phyloP scores from a whole-genome alignment of 2,888 invertebrate species.

The Empis livida region DNA sequence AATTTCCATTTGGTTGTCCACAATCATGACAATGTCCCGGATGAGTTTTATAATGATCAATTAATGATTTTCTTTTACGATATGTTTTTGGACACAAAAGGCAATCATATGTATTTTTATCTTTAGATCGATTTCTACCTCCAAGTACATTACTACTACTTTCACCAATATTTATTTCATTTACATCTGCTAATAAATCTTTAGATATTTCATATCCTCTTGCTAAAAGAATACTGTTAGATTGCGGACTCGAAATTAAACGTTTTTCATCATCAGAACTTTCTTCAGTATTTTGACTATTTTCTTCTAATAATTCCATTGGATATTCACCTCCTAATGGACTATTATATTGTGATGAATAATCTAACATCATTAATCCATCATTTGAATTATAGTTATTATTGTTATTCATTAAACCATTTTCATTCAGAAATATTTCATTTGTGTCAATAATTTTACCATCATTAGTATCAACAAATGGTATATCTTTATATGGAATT shows the following conservation, averaged over 20 bases:
- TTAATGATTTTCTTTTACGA: constrained; percentile 31
- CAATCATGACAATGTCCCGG: constrained; percentile 35
- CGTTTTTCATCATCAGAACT: neutral
- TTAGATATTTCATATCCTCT: too few relatives aligned
- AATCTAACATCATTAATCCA: neutral
- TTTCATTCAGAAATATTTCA: neutral
- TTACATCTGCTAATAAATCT: neutral
- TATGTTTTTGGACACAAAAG: constrained; percentile 33
- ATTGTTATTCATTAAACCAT: neutral
- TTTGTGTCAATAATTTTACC: neutral
- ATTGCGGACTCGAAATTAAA: neutral
- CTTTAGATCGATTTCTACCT: constrained; percentile 1
- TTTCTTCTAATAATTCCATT: neutral
- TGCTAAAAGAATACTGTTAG: neutral
- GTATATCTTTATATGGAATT: too few relatives aligned
- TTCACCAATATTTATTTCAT: neutral
- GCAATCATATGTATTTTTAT: constrained; percentile 31
- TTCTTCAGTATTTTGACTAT: neutral
- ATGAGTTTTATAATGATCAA: constrained; percentile 35
- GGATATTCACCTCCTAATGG: neutral
- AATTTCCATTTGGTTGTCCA: constrained; percentile 31
- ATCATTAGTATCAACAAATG: too few relatives aligned
- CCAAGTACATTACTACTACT: constrained; percentile 6
- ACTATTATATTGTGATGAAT: neutral
- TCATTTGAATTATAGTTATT: too few relatives aligned